phyloP scores from a whole-genome alignment of 2,113 vertebrate species.

The Natator depressus region DNA sequence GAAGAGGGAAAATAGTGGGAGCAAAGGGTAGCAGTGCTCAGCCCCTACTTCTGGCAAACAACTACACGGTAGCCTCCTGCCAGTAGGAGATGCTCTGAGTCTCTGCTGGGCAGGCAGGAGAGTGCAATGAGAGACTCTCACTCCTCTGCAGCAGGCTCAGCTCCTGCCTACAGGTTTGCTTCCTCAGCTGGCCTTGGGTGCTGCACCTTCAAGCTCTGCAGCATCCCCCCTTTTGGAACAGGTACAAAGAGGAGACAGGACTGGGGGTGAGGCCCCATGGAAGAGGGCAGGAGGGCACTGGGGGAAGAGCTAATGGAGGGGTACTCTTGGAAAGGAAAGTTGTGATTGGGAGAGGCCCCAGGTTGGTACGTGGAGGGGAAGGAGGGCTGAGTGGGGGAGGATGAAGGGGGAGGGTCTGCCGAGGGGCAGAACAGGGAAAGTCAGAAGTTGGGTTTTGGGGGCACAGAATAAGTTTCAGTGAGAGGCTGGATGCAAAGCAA shows the following conservation, averaged over 20 bases:
- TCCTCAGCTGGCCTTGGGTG: background rate
- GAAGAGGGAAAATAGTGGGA: background rate
- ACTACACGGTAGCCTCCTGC: background rate
- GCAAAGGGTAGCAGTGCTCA: background rate
- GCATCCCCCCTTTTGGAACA: background rate
- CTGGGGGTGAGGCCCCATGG: accelerated
- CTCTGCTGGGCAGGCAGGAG: background rate
- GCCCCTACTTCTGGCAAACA: background rate
- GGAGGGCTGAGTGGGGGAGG: background rate
- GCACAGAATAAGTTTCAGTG: background rate
- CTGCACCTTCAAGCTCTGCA: background rate
- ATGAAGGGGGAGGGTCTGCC: background rate
- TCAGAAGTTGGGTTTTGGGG: background rate
- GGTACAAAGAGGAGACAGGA: background rate
- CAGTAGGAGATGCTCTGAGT: background rate
- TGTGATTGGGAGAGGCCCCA: background rate
- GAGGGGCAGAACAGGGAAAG: background rate
- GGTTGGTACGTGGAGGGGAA: background rate
- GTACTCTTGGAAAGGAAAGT: background rate
- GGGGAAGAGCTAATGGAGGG: background rate
- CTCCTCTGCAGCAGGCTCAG: background rate
- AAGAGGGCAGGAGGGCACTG: background rate
- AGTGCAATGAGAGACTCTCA: background rate
- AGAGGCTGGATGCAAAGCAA: background rate
- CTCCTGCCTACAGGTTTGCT: background rate